Evolutionary conservation across 1,140 invertebrate species (phyloP), one percentile per base, ranked within the genome.

Genomic region (Holcopasites calliopsidis): DNA sequence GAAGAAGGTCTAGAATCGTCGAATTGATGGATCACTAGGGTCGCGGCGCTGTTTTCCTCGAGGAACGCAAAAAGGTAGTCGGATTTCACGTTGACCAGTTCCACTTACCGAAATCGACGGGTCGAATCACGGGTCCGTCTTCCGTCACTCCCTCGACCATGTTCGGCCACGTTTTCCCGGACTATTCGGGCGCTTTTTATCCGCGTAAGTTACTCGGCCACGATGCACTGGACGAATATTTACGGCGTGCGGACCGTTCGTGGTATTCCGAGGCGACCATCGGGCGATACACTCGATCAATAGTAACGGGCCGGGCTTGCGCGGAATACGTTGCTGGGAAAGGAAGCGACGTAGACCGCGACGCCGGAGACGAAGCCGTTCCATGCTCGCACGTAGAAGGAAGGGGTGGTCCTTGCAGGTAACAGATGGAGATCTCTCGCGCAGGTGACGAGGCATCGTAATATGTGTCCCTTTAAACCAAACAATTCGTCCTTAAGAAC

Each of bases 121-220:
- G 89, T 69, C 76, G 83, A 76, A 90, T 89, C 50, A 90, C 79
- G 31, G 89, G 88, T 73, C 89, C 89, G 77, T 89, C 89, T 69
- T 89, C 89, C 38, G 85, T 78, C 54, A 84, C 77, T 68, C 82
- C 84, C 40, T 64, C 79, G 79, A 88, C 87, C 88, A 89, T 90
- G 76, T 84, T 88, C 52, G 73, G 84, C 49, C 74, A 73, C 70
- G 58, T 47, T 78, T 61, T 16, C 40, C 42, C 35, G 40, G 21
- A 54, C 21, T 42, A 52, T 50, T 62, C 31, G 26, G 23, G 50
- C 60, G 54, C 26, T 69, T 6, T 83, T 79, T 78, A 66, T 66
- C 40, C 61, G 80, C 76, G 65, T 62, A 50, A 68, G 57, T 76
- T 54, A 54, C 49, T 71, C 72, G 31, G 69, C 49, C 64, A 82